Evolutionary conservation across 2,797 vertebrate genomes (phyloP), one percentile per base, ranked within the genome.

Genomic region (Sebastes paucispinis): DNA sequence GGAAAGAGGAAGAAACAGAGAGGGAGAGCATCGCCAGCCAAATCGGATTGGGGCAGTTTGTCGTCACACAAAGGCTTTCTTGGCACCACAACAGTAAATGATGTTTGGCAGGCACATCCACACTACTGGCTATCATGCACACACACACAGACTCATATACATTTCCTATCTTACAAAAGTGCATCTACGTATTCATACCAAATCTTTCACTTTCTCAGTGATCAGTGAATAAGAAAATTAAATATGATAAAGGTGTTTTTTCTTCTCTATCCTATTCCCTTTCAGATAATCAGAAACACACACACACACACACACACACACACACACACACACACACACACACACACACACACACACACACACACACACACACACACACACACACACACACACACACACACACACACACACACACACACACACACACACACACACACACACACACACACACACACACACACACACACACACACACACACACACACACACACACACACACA

Each of bases 11-110:
- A 16, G n/a, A n/a, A 10, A 29, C 4, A 69, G 13, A 34, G 34
- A 70, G 62, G 50, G 22, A 64, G 20, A 34, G 62, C 11, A 74
- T 66, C 70, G 77, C 66, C n/a, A 34, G 87, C 88, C 84, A 91
- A 93, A 91, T 90, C 59, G 57, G 84, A 91, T 86, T 87, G 90
- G 77, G 85, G 76, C 81, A 85, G 88, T 91, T 93, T 90, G 88
- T 93, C 80, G 87, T 91, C 91, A 91, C 87, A 91, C 84, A 88
- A 91, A 91, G 84, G 92, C 89, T 86, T 92, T 86, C 67, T 82
- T 93, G 90, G 91, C 92, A 87, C 65, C 75, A 84, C 88, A 89
- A 89, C 80, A 89, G 81, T 88, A 87, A 91, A 89, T 85, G 73
- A 90, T 91, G 91, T 93, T 93, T 94, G 93, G 92, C 92, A 91